Evolutionary conservation across 2,797 vertebrate species (phyloP).

Genomic region (Epinephelus malabaricus): DNA sequence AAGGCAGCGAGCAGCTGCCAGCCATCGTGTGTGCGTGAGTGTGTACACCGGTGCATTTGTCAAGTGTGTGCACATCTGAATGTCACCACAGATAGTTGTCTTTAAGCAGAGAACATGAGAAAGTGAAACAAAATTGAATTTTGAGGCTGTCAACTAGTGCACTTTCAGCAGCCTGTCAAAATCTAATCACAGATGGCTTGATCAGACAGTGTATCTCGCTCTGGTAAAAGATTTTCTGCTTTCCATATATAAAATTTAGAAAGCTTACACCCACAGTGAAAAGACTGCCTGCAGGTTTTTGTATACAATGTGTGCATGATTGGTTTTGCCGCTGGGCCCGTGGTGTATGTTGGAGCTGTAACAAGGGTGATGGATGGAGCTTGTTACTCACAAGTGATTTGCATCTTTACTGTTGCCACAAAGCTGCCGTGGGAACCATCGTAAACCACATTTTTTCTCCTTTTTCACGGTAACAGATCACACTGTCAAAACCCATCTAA

Average conservation of each 20-base stretch:
- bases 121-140: constrained; percentile 75
- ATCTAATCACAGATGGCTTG: constrained; percentile 75
- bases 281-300: constrained; percentile 60
- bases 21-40: constrained; percentile 23
- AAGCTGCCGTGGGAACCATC: constrained; percentile 53
- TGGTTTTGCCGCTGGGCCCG: constrained; percentile 55
- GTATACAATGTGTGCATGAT: constrained; percentile 65
- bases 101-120: constrained; percentile 57
- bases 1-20: constrained; percentile 63
- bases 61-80: constrained; percentile 47
- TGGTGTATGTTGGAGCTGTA: constrained; percentile 48
- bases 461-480: constrained; percentile 55
- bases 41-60: constrained; percentile 34
- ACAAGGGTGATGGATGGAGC: constrained; percentile 82
- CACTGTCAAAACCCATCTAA: constrained; percentile 51
- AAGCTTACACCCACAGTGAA: constrained; percentile 64
- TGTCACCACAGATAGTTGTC: constrained; percentile 56
- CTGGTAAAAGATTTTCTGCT: constrained; percentile 62
- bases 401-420: constrained; percentile 72
- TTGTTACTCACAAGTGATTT: constrained; percentile 80
- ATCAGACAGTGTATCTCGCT: constrained; percentile 63
- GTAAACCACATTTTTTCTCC: constrained; percentile 21
- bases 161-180: constrained; percentile 71
- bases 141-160: constrained; percentile 63
- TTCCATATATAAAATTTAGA: constrained; percentile 63